phyloP scores from a whole-genome alignment of 2,113 vertebrate species.

The Lamprotornis superbus region DNA sequence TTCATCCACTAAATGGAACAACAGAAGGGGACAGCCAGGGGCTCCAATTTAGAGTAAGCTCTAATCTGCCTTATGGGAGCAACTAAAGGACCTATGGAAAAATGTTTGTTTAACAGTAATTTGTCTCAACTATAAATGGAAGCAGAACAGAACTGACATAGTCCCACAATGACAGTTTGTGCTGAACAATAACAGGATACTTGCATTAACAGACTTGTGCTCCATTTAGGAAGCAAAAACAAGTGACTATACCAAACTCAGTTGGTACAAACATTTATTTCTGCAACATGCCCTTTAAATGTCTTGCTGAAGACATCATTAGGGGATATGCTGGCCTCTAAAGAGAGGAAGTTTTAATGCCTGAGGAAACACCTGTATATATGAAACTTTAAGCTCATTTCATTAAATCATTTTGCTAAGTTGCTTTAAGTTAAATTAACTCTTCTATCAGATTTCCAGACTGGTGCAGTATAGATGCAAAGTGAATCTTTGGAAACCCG shows the following conservation, averaged over 20 bases:
- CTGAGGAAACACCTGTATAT: constrained; percentile 29
- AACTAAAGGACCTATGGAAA: constrained; percentile 48
- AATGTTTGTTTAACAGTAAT: constrained; percentile 28
- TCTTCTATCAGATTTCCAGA: not conserved
- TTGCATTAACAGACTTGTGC: constrained; percentile 32
- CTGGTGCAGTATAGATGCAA: not conserved
- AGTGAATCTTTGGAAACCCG: not conserved
- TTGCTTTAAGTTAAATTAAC: not conserved
- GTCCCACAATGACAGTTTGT: constrained; percentile 25
- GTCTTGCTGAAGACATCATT: not conserved
- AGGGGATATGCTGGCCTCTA: not conserved
- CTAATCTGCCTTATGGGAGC: constrained; percentile 21
- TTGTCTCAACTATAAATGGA: constrained; percentile 50
- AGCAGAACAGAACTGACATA: constrained; percentile 46
- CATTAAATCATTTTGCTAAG: not conserved
- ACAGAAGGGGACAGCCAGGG: not conserved
- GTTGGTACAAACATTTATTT: not conserved
- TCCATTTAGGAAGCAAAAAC: constrained; percentile 20
- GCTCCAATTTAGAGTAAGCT: not conserved
- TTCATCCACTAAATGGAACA: constrained; percentile 5
- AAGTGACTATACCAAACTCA: not conserved
- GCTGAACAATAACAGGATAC: constrained; percentile 63
- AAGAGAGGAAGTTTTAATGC: constrained; percentile 5
- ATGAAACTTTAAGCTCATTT: not conserved
- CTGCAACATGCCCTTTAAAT: not conserved